Evolutionary conservation across 2,888 invertebrate genomes (phyloP), one percentile per base, ranked within the genome.

Genomic region (Meteorus colon): DNA sequence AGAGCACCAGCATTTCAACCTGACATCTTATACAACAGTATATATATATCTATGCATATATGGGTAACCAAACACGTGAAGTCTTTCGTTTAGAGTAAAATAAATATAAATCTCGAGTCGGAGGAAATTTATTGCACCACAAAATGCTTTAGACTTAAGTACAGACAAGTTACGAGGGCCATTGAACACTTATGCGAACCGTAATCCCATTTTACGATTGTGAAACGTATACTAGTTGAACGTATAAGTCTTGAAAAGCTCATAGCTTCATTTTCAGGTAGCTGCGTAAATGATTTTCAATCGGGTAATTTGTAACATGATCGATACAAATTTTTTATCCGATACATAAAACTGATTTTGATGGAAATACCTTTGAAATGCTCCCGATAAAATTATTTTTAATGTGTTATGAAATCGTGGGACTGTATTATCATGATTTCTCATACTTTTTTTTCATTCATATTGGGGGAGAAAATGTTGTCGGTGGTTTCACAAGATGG

Each of bases 171-270:
- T 74, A 74, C 60, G 51, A 74, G 62, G 19, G 48, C 41, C 62
- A 68, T 69, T 74, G 55, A 10, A 55, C 59, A 55, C 55, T 55
- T 55, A 55, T 55, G 55, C n/a, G 51, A 27, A 66, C 62, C 68
- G 74, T 74, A 68, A 74, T 65, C 41, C 41, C 62, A 31, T 45
- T 74, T 74, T 74, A 74, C 68, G 29, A 45, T 34, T 5, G 41
- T 19, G 37, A n/a, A 48, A 48, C n/a, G 48, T n/a, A 48, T 48
- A 48, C n/a, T 16, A 48, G 48, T n/a, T n/a, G 19, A n/a, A 41
- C 41, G 19, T 41, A 34, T 34, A 37, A 37, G 37, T 65, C 41
- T 65, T 12, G 37, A 41, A 41, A 65, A 37, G 31, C 37, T n/a
- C 34, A 19, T 41, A 5, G n/a, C 19, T 65, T 65, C 41, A 55